These are phyloP conservation scores for Orthonevra nobilis DNA, from an alignment of 2,888 invertebrate genomes.

Conservation along the genomic window DNA sequence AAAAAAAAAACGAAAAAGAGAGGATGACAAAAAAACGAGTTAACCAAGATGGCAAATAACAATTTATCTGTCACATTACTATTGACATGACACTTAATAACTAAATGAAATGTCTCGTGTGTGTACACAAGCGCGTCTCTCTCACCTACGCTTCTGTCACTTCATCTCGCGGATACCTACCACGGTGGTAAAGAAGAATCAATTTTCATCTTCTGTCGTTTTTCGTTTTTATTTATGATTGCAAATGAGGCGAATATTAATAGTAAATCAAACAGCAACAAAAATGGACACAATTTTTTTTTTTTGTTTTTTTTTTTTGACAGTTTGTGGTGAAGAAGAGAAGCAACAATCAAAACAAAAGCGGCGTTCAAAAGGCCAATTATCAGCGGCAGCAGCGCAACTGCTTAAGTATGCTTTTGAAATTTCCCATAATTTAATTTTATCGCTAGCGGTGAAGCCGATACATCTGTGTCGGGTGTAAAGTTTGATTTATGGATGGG, in stretches of 20 bases:
- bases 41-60: conserved; percentile 65
- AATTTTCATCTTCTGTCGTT: neutral
- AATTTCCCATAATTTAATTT: conserved; percentile 37
- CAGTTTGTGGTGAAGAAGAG: too few relatives aligned
- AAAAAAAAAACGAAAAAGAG: conserved; percentile 14
- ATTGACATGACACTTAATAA: conserved; percentile 67
- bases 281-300: too few relatives aligned
- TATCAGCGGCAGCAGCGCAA: conserved; percentile 16
- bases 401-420: conserved; percentile 47
- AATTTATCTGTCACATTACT: conserved; percentile 59
- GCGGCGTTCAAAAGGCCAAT: conserved; percentile 29
- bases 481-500: neutral
- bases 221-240: conserved; percentile 28
- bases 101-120: conserved; percentile 60
- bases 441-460: conserved; percentile 13
- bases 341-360: neutral
- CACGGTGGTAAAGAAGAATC: neutral
- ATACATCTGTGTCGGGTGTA: neutral
- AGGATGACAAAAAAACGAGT: conserved; percentile 17
- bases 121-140: conserved; percentile 33
- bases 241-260: conserved; percentile 65
- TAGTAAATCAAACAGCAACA: conserved; percentile 8
- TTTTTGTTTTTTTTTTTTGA: too few relatives aligned
- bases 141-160: conserved; percentile 11
- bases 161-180: neutral